Evolutionary conservation across 2,797 vertebrate genomes (phyloP).

Genomic region (Babyrousa celebensis): DNA sequence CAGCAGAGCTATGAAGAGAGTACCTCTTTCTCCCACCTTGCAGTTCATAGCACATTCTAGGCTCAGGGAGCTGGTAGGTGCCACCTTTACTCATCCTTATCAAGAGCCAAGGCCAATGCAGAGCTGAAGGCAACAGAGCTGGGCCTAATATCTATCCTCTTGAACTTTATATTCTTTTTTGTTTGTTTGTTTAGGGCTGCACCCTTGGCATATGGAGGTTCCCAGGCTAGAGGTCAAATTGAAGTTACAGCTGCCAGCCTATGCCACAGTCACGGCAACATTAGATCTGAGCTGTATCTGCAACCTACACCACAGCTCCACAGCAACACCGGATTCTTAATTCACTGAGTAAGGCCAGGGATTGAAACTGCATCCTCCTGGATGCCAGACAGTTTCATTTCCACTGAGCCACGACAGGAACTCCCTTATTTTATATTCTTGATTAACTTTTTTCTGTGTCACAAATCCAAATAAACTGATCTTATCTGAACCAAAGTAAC

Average conservation of each 20-base stretch:
- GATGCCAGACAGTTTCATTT: too few species aligned
- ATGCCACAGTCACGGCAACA: too few species aligned
- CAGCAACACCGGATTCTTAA: too few species aligned
- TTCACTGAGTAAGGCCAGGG: too few species aligned
- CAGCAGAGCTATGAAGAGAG: background rate
- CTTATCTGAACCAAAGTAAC: background rate
- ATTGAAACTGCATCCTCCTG: too few species aligned
- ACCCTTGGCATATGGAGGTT: too few species aligned
- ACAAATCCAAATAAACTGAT: slow-evolving; percentile 45
- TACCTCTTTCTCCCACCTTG: background rate
- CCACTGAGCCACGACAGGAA: too few species aligned
- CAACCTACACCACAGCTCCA: too few species aligned
- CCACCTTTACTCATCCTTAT: background rate
- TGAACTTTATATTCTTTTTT: background rate
- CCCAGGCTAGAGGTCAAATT: too few species aligned
- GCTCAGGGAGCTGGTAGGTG: background rate
- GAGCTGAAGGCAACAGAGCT: background rate
- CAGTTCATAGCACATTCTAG: background rate
- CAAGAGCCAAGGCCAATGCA: background rate
- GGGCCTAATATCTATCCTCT: background rate
- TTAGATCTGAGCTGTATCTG: too few species aligned
- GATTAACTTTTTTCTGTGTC: slow-evolving; percentile 2
- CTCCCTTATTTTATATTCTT: background rate
- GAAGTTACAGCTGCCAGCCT: too few species aligned
- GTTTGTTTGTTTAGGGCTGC: too few species aligned